Percentiles rank a stretch among this genome's conserved stretches.
Evolutionary conservation across 1,140 invertebrate genomes (phyloP).

Genomic region (Lucilia sericata): DNA sequence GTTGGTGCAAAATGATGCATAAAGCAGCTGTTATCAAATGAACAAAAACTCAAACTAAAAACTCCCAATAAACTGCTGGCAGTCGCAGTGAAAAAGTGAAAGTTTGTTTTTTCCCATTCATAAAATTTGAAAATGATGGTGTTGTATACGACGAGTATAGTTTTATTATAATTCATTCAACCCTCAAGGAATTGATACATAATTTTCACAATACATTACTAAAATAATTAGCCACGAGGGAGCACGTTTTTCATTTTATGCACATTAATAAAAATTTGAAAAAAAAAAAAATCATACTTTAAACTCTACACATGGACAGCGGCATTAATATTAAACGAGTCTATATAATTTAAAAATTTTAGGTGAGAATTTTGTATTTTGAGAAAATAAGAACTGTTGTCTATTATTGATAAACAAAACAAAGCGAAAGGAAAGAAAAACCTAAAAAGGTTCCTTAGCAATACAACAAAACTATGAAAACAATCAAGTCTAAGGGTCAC

Average conservation of each 20-base stretch:
- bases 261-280: conserved; percentile 9
- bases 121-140: not conserved
- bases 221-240: conserved; percentile 41
- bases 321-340: not conserved
- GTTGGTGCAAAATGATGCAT: conserved; percentile 9
- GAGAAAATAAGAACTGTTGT: not conserved
- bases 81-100: conserved; percentile 30
- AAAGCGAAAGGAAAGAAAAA: not conserved
- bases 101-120: conserved; percentile 30
- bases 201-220: conserved; percentile 43
- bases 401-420: not conserved
- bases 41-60: conserved; percentile 18
- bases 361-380: not conserved
- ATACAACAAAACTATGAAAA: not conserved
- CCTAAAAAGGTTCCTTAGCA: conserved; percentile 2
- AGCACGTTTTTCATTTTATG: conserved; percentile 30
- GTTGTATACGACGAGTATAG: not conserved
- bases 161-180: conserved; percentile 25
- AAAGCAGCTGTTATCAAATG: not conserved
- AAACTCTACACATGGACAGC: not conserved
- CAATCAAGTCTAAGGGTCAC: not conserved
- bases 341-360: not conserved
- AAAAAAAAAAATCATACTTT: not conserved
- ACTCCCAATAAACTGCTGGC: conserved; percentile 15
- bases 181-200: conserved; percentile 34